A percentile compares a stretch with the other conserved stretches of the same genome.
Evolutionary conservation across 53 echinoderm and acorn worm genomes (phyloP).

Genomic region (Paracentrotus lividus): DNA sequence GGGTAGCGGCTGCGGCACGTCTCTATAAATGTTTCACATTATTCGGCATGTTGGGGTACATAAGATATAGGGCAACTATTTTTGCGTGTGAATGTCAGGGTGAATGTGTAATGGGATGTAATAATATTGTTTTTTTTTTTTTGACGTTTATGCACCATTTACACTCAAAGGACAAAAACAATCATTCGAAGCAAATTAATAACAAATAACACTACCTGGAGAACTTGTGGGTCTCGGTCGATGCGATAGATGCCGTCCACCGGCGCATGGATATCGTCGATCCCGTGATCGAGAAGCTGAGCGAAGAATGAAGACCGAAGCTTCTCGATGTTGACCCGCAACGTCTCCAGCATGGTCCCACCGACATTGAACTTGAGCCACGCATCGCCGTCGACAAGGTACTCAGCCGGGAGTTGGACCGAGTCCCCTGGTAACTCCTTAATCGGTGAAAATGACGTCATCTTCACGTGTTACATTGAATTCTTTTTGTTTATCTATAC

Average conservation of each 20-base stretch:
- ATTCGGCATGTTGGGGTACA: too few species aligned
- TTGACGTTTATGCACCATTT: too few species aligned
- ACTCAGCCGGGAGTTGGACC: constrained; percentile 75
- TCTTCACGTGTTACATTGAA: not conserved
- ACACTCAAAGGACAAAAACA: too few species aligned
- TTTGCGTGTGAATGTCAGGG: too few species aligned
- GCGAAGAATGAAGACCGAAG: constrained; percentile 80
- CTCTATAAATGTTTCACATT: too few species aligned
- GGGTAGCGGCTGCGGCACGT: too few species aligned
- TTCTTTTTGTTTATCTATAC: not conserved
- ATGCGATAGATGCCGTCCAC: constrained; percentile 77
- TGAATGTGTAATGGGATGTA: too few species aligned
- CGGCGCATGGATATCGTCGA: constrained; percentile 36
- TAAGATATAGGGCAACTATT: too few species aligned
- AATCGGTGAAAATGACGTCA: constrained; percentile 26
- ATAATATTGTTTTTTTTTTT: too few species aligned
- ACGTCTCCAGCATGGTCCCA: constrained; percentile 83
- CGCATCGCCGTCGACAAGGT: constrained; percentile 72
- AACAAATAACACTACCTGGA: constrained; percentile 40
- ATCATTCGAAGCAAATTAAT: not conserved
- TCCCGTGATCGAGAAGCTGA: constrained; percentile 77
- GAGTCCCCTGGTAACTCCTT: constrained; percentile 83
- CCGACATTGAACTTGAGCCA: constrained; percentile 90
- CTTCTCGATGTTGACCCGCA: constrained; percentile 76
- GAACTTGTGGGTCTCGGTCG: constrained; percentile 81